Evolutionary conservation across 1,140 invertebrate species (phyloP).

Genomic region (Daktulosphaira vitifoliae): DNA sequence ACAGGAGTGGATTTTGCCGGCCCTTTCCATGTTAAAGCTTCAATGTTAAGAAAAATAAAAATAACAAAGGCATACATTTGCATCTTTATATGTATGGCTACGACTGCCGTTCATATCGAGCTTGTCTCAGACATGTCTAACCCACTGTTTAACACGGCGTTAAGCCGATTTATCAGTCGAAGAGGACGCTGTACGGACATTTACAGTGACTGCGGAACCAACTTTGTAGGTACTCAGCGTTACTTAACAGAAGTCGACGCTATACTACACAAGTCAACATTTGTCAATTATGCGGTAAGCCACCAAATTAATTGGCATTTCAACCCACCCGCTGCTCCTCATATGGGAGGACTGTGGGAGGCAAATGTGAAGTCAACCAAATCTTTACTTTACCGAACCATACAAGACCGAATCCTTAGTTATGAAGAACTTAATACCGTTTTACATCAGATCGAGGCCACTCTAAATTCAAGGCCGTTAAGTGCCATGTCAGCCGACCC

Average conservation of each 20-base stretch:
- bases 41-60: neutral
- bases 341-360: too few relatives aligned
- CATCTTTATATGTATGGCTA: slow-evolving; percentile 45
- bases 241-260: neutral
- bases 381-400: slow-evolving; percentile 5
- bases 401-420: neutral
- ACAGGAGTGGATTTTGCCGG: slow-evolving; percentile 23
- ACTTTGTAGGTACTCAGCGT: slow-evolving; percentile 5
- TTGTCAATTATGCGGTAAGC: too few relatives aligned
- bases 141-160: slow-evolving; percentile 42
- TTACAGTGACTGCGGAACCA: slow-evolving; percentile 11
- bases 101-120: slow-evolving; percentile 44
- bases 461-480: neutral
- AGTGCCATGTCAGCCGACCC: slow-evolving; percentile 28
- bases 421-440: too few relatives aligned
- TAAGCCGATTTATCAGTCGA: slow-evolving; percentile 36
- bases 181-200: neutral
- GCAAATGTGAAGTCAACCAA: neutral
- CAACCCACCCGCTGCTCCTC: too few relatives aligned
- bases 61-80: slow-evolving; percentile 43
- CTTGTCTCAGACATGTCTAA: slow-evolving; percentile 43
- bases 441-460: neutral
- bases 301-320: too few relatives aligned
- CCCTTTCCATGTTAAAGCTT: slow-evolving; percentile 39
- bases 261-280: too few relatives aligned